These are phyloP conservation scores for Takifugu flavidus DNA, from an alignment of 2,113 vertebrate genomes.

Conservation along the genomic window DNA sequence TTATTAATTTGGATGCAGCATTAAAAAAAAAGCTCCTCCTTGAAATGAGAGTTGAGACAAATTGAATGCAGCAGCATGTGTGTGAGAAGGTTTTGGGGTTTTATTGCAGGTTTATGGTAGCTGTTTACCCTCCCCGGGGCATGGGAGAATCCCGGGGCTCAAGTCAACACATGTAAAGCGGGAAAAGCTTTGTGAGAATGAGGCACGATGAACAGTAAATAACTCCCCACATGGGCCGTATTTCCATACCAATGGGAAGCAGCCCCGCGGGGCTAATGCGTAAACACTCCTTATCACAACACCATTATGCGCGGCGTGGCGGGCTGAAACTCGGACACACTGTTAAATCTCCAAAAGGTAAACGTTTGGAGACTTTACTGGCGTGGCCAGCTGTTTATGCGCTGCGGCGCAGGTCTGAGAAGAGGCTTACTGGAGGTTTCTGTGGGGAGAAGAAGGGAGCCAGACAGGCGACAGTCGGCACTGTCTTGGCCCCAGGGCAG, in stretches of 20 bases:
- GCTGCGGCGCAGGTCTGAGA: constrained; percentile 25
- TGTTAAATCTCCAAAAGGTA: neutral
- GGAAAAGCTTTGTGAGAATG: constrained; percentile 1
- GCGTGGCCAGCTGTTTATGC: constrained; percentile 30
- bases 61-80: too few relatives aligned
- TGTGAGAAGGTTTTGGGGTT: neutral
- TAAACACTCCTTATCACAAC: constrained; percentile 41
- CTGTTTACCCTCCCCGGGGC: constrained; percentile 2
- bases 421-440: constrained; percentile 62
- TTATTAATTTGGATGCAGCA: too few relatives aligned
- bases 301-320: constrained; percentile 3
- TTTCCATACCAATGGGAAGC: constrained; percentile 42
- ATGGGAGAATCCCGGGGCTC: constrained; percentile 12
- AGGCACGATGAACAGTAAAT: constrained; percentile 35
- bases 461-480: constrained; percentile 70
- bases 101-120: neutral
- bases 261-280: constrained; percentile 8
- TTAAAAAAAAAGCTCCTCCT: too few relatives aligned
- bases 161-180: constrained; percentile 23
- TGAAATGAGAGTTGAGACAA: too few relatives aligned
- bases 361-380: constrained; percentile 11
- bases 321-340: neutral
- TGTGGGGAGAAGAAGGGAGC: constrained; percentile 63
- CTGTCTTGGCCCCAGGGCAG: constrained; percentile 58
- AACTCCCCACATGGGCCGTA: constrained; percentile 8